Percentiles rank a stretch among this genome's conserved stretches.
Evolutionary conservation across 2,888 invertebrate genomes (phyloP).

Genomic region (Philereme vetulata): DNA sequence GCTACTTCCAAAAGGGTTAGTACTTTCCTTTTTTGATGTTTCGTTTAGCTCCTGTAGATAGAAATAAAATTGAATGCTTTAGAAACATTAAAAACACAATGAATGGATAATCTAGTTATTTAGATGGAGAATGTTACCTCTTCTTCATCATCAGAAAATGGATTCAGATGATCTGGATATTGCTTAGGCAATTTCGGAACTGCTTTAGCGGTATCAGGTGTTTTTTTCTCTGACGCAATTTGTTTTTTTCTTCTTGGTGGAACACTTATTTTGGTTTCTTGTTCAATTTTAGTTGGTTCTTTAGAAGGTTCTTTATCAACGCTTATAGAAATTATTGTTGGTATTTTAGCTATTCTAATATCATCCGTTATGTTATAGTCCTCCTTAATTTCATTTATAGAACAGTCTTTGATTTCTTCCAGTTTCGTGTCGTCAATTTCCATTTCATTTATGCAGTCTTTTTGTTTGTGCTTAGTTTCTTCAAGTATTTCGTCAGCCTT

Average conservation of each 20-base stretch:
- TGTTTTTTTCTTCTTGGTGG: constrained; percentile 76
- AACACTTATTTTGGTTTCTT: constrained; percentile 65
- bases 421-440: constrained; percentile 36
- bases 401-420: constrained; percentile 33
- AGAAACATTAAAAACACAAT: no score
- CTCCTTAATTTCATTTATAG: constrained; percentile 44
- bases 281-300: constrained; percentile 47
- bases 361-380: constrained; percentile 73
- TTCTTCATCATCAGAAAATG: constrained; percentile 88
- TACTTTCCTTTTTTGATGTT: constrained; percentile 63
- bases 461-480: constrained; percentile 45
- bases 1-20: constrained; percentile 88
- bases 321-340: constrained; percentile 24
- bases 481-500: constrained; percentile 45
- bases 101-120: no score
- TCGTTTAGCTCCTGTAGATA: constrained; percentile 36
- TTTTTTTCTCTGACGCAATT: constrained; percentile 48
- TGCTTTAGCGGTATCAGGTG: constrained; percentile 35
- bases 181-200: constrained; percentile 44
- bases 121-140: constrained; percentile 47
- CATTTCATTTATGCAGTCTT: constrained; percentile 45
- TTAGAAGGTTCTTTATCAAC: constrained; percentile 30
- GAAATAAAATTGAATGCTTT: constrained; percentile 3
- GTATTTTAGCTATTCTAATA: constrained; percentile 64
- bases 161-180: constrained; percentile 93